Evolutionary conservation across 1,140 invertebrate genomes (phyloP).

Genomic region (Diuraphis noxia): DNA sequence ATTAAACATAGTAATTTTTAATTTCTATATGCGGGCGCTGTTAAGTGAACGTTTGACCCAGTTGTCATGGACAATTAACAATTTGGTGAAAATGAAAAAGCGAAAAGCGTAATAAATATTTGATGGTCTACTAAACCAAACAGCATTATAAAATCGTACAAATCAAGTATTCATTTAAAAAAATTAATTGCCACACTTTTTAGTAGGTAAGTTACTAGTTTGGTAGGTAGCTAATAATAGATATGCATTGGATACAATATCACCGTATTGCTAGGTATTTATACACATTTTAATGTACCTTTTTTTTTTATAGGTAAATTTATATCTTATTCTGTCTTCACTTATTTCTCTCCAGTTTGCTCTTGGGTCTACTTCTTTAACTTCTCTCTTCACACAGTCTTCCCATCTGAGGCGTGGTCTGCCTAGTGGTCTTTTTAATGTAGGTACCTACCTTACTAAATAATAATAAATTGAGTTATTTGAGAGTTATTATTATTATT

Average conservation of each 20-base stretch:
- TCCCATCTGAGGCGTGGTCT: no score
- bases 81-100: slow-evolving; percentile 51
- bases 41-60: slow-evolving; percentile 49
- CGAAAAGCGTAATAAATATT: slow-evolving; percentile 42
- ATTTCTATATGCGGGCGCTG: slow-evolving; percentile 37
- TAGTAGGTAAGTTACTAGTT: not conserved
- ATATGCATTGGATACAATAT: not conserved
- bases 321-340: no score
- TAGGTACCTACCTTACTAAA: no score
- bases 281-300: no score
- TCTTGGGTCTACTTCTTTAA: no score
- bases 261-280: not conserved
- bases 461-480: not conserved
- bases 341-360: no score
- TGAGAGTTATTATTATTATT: not conserved
- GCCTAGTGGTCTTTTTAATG: no score
- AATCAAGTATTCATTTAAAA: not conserved
- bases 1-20: slow-evolving; percentile 39
- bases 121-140: slow-evolving; percentile 44
- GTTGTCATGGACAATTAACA: slow-evolving; percentile 44
- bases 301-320: no score
- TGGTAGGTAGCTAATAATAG: not conserved
- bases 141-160: not conserved
- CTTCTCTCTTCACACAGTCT: no score
- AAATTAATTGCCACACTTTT: slow-evolving; percentile 34